A percentile compares a stretch with the other conserved stretches of the same genome.
Evolutionary conservation across 2,888 invertebrate species (phyloP).

Genomic region (Tromatobia lineatoria): DNA sequence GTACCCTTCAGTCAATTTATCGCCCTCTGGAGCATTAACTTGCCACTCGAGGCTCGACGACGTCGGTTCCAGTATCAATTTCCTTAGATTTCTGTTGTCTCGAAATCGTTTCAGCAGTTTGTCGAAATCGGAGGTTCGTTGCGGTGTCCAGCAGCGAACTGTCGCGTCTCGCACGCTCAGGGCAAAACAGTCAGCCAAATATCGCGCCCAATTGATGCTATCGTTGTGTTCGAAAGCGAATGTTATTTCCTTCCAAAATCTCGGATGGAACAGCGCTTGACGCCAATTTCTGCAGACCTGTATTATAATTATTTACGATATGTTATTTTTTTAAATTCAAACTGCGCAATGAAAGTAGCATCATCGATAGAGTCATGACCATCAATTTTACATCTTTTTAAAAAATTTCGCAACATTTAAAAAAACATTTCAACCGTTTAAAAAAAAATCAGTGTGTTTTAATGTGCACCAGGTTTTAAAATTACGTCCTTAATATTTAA

Average conservation of each 20-base stretch:
- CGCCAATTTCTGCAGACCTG: constrained; percentile 87
- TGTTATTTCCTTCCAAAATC: constrained; percentile 85
- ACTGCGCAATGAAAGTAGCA: too few species aligned
- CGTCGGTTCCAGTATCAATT: constrained; percentile 82
- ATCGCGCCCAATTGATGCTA: constrained; percentile 82
- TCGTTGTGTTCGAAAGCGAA: constrained; percentile 83
- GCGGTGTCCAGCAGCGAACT: constrained; percentile 83
- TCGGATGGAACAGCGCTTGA: constrained; percentile 85
- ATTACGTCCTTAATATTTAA: too few species aligned
- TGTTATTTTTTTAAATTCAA: background rate
- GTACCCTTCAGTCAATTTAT: constrained; percentile 69
- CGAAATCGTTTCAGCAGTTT: constrained; percentile 81
- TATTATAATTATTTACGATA: constrained; percentile 22
- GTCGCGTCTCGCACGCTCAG: constrained; percentile 84
- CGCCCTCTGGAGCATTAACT: constrained; percentile 62
- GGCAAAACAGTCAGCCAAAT: constrained; percentile 83
- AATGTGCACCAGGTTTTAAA: too few species aligned
- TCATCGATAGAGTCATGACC: too few species aligned
- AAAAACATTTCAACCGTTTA: too few species aligned
- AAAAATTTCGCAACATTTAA: too few species aligned
- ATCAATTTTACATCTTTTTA: too few species aligned
- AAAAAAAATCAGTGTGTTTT: too few species aligned
- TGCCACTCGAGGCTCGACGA: constrained; percentile 77
- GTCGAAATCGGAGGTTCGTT: constrained; percentile 78
- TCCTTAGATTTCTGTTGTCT: constrained; percentile 82